Conservation (phyloP, 2,113 vertebrate species). For the Heptranchias perlo region DNA sequence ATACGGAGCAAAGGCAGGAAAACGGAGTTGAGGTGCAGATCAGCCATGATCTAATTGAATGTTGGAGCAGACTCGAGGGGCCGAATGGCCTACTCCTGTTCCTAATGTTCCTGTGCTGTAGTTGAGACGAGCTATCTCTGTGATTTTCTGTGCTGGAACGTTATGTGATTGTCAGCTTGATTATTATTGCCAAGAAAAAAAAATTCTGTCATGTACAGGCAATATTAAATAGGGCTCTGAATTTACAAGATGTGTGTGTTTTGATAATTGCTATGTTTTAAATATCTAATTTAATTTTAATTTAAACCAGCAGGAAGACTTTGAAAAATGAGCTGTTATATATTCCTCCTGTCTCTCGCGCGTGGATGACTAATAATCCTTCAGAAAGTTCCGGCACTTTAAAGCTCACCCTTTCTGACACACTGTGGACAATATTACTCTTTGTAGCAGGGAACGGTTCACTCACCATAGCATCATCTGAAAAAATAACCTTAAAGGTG, state of each 20-base stretch:
- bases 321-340: constrained; percentile 12
- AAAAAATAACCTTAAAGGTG: not conserved
- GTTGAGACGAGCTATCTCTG: too few species aligned
- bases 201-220: too few species aligned
- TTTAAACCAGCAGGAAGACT: not conserved
- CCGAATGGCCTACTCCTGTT: too few species aligned
- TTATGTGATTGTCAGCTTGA: too few species aligned
- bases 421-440: not conserved
- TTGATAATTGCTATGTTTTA: constrained; percentile 13
- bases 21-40: too few species aligned
- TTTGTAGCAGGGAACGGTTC: not conserved
- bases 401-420: not conserved
- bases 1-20: too few species aligned
- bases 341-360: not conserved
- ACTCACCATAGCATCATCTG: not conserved
- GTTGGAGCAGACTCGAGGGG: too few species aligned
- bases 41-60: too few species aligned
- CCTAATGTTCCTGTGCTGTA: too few species aligned
- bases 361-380: constrained; percentile 4
- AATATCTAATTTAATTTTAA: constrained; percentile 13
- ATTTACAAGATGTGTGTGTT: not conserved
- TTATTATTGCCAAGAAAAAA: too few species aligned
- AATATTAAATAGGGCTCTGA: too few species aligned
- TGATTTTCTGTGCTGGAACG: too few species aligned
- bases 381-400: not conserved